These are phyloP conservation scores for Danio kyathit DNA, from an alignment of 2,797 vertebrate species.

Conservation along the genomic window DNA sequence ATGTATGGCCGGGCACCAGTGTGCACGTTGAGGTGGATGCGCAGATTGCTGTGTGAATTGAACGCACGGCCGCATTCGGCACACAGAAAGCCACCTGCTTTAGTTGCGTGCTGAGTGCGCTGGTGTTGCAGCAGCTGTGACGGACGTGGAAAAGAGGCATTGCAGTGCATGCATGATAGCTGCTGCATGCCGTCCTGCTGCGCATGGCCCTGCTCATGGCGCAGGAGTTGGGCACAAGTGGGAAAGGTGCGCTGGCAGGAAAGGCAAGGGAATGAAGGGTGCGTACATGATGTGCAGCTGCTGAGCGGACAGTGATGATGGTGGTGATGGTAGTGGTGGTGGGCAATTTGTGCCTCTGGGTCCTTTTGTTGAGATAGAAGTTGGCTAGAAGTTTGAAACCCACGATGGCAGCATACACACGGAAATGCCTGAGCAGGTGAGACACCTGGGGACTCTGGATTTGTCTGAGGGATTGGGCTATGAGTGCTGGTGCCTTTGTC, in stretches of 20 bases:
- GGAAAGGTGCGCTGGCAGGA: slow-evolving; percentile 71
- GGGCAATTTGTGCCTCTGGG: slow-evolving; percentile 57
- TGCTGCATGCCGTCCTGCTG: slow-evolving; percentile 65
- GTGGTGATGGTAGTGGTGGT: slow-evolving; percentile 76
- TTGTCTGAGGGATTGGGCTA: slow-evolving; percentile 48
- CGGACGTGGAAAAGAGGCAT: slow-evolving; percentile 77
- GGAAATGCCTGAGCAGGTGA: slow-evolving; percentile 72
- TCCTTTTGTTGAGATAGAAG: slow-evolving; percentile 68
- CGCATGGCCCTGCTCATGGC: slow-evolving; percentile 67
- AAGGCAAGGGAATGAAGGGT: slow-evolving; percentile 66
- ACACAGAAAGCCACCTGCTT: slow-evolving; percentile 78
- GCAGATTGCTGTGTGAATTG: slow-evolving; percentile 85
- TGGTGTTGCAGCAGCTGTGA: slow-evolving; percentile 85
- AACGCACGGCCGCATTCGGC: slow-evolving; percentile 80
- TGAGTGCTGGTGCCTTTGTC: slow-evolving; percentile 60
- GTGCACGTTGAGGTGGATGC: slow-evolving; percentile 85
- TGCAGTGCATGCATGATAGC: slow-evolving; percentile 83
- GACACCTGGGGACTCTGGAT: slow-evolving; percentile 21
- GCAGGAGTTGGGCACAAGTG: slow-evolving; percentile 72
- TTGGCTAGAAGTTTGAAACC: slow-evolving; percentile 71
- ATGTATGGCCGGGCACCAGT: slow-evolving; percentile 81
- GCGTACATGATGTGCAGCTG: slow-evolving; percentile 71
- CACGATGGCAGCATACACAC: slow-evolving; percentile 76
- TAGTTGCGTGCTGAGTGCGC: slow-evolving; percentile 77
- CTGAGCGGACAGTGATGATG: slow-evolving; percentile 78